These are phyloP conservation scores for Plotosus lineatus DNA, from an alignment of 2,113 vertebrate species.

Conservation along the genomic window DNA sequence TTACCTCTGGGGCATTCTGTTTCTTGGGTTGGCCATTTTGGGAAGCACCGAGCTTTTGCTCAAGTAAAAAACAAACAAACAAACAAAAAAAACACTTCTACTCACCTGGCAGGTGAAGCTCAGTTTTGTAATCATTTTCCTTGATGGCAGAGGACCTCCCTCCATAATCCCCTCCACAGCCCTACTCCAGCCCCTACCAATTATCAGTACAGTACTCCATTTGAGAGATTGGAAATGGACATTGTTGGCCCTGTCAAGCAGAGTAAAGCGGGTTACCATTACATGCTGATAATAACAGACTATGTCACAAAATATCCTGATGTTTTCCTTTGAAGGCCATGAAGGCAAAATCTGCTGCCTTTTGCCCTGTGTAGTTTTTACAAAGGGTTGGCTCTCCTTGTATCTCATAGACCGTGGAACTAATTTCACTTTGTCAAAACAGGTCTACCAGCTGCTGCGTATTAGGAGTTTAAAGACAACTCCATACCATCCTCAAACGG, in stretches of 20 bases:
- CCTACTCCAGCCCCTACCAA: background rate
- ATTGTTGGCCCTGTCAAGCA: background rate
- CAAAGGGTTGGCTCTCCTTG: too few species aligned
- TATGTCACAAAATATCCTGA: background rate
- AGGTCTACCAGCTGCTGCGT: background rate
- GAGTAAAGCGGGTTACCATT: background rate
- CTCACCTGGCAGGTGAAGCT: background rate
- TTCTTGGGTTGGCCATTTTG: background rate
- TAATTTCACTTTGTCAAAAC: background rate
- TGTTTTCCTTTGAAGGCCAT: background rate
- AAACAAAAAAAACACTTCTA: background rate
- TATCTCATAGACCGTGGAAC: too few species aligned
- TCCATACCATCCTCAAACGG: background rate
- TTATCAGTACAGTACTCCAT: background rate
- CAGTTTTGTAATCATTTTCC: background rate
- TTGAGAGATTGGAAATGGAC: background rate
- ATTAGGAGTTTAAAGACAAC: background rate
- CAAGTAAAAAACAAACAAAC: too few species aligned
- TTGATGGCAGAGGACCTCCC: background rate
- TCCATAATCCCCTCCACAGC: fast-evolving
- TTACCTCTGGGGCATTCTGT: background rate
- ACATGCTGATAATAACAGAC: background rate
- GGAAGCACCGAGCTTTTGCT: background rate
- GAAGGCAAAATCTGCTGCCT: background rate
- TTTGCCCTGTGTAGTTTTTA: background rate